Evolutionary conservation across 2,888 invertebrate genomes (phyloP).

Genomic region (Dorcus hopei): DNA sequence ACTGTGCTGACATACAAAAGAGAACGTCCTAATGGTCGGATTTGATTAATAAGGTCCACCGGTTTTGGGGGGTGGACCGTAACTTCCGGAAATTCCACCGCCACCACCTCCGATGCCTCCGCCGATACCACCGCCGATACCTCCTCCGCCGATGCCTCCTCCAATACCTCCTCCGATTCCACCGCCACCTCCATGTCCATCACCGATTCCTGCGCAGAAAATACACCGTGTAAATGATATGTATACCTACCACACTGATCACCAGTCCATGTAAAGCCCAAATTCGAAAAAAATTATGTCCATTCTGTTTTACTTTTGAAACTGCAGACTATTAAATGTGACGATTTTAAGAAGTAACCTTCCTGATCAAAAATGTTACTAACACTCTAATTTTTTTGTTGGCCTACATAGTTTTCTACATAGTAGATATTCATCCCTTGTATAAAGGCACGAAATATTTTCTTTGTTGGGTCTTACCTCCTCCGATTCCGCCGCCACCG

Average conservation of each 20-base stretch:
- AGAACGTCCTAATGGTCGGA: not conserved
- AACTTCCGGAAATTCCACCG: constrained; percentile 43
- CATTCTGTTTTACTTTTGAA: too few relatives aligned
- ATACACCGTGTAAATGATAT: not conserved
- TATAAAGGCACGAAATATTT: not conserved
- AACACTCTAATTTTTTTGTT: too few relatives aligned
- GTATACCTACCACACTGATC: not conserved
- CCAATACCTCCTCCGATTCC: constrained; percentile 41
- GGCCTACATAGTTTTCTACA: too few relatives aligned
- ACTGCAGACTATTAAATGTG: too few relatives aligned
- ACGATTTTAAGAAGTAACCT: too few relatives aligned
- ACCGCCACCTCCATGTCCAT: constrained; percentile 30
- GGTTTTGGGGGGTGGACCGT: constrained; percentile 50
- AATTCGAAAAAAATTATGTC: too few relatives aligned
- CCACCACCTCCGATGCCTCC: constrained; percentile 37
- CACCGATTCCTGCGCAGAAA: constrained; percentile 36
- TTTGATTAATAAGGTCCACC: constrained; percentile 48
- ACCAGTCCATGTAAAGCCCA: too few relatives aligned
- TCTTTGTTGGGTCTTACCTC: not conserved
- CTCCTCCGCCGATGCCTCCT: constrained; percentile 46
- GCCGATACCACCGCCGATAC: constrained; percentile 38
- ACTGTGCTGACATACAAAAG: not conserved
- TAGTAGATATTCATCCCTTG: too few relatives aligned
- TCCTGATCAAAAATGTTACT: too few relatives aligned
- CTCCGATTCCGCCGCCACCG: constrained; percentile 40